Evolutionary conservation across 1,140 invertebrate species (phyloP), one percentile per base, ranked within the genome.

Genomic region (Drosophila lacertosa): DNA sequence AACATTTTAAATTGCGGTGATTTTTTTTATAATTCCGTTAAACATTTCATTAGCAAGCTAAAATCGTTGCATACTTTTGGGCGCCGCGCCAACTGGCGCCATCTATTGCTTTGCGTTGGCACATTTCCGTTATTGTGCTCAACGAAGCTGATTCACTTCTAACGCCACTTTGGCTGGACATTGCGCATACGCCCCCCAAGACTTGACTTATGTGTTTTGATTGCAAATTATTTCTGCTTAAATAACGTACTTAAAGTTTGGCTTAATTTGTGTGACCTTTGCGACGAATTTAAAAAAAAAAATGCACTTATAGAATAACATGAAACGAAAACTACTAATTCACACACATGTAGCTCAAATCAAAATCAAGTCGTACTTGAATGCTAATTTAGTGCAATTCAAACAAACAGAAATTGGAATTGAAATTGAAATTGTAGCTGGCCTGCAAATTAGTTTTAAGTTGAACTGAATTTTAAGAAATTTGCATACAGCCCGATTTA

Each of bases 341-440:
- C 13, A 32, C 54, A 47, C 39, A 62, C 66, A 74, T 48, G 45
- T 48, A 53, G 45, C 73, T 33, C n/a, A 83, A 83, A 72, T 64
- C 65, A 60, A 58, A 75, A 75, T 74, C 74, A 82, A 78, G 78
- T 88, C 58, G 82, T 72, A 88, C 82, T 88, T 88, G 82, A 88
- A 63, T 54, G 55, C 66, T 78, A 72, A 88, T 88, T 88, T 78
- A 82, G 22, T 33, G 62, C 81, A 81, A 74, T 80, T 57, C 66
- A 45, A 47, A 44, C 42, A 66, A 42, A 39, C 16, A 18, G 29
- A 29, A 65, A 40, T 44, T 16, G 22, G 29, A 65, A 45, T 44
- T 22, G 29, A 29, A 65, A 40, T 44, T 16, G 22, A 35, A 65
- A 45, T 44, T 63, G 60, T 32, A 15, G 51, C 42, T 33, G 24